Conservation (phyloP, 2,888 invertebrate genomes). For the Chrysolina oricalcia region DNA sequence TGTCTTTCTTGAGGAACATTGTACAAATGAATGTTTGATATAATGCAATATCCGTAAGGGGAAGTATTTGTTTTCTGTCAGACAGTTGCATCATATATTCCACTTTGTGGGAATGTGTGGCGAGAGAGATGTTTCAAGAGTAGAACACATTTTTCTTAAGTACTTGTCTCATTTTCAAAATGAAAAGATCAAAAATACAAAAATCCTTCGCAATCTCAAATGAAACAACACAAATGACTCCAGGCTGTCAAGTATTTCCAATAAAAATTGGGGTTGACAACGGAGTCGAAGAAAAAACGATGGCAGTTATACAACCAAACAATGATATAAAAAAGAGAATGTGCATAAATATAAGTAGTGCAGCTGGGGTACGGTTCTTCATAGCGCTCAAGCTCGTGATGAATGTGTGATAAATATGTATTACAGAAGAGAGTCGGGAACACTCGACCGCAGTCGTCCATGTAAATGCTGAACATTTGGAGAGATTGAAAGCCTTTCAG, state of each 20-base stretch:
- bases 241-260: conserved; percentile 25
- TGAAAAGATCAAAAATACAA: not conserved
- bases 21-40: no score
- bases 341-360: conserved; percentile 50
- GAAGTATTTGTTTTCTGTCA: no score
- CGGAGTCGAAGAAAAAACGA: conserved; percentile 37
- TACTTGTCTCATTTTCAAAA: no score
- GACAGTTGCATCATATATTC: no score
- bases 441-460: conserved; percentile 45
- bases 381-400: conserved; percentile 50
- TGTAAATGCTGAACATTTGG: conserved; percentile 35
- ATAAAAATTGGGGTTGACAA: conserved; percentile 42
- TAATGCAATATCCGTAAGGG: no score
- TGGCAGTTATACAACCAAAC: conserved; percentile 43
- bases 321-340: conserved; percentile 49
- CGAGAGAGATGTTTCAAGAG: no score
- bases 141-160: no score
- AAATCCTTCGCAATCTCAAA: not conserved
- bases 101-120: no score
- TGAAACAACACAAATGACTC: not conserved
- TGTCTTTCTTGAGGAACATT: no score
- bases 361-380: conserved; percentile 48
- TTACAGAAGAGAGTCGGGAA: conserved; percentile 44
- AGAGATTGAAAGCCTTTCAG: conserved; percentile 32
- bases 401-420: conserved; percentile 55